Percentiles rank a stretch among this genome's conserved stretches.
These are phyloP conservation scores for Progne subis DNA, from an alignment of 2,113 vertebrate genomes.

Conservation along the genomic window DNA sequence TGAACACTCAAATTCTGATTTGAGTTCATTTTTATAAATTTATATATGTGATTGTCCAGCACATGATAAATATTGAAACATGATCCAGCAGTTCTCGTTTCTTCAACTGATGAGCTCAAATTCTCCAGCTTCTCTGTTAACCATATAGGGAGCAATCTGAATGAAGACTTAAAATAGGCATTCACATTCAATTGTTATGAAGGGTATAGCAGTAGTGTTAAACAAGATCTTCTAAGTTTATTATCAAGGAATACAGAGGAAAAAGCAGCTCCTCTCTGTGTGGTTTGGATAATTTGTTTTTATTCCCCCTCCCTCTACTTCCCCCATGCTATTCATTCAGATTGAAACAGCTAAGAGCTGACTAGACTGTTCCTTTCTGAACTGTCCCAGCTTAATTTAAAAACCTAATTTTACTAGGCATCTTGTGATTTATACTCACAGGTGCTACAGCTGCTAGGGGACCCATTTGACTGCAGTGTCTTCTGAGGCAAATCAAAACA, in stretches of 20 bases:
- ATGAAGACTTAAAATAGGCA: neutral
- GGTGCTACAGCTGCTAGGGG: neutral
- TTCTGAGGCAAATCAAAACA: constrained; percentile 30
- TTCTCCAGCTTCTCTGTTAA: neutral
- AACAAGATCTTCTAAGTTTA: neutral
- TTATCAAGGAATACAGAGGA: neutral
- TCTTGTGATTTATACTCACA: constrained; percentile 30
- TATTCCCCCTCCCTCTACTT: neutral
- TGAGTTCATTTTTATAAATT: neutral
- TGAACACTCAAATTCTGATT: neutral
- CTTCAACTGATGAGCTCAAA: rapidly evolving
- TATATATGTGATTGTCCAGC: neutral
- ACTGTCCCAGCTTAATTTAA: neutral
- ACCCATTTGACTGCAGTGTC: neutral
- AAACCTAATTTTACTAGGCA: neutral
- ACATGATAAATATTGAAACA: neutral
- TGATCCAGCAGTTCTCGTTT: neutral
- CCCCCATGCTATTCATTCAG: neutral
- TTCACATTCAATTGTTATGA: neutral
- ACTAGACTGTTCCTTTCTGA: neutral
- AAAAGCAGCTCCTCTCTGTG: neutral
- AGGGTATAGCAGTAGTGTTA: neutral
- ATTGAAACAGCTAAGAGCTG: constrained; percentile 8
- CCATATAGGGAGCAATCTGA: neutral
- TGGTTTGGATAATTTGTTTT: neutral